Base-by-base conservation (phyloP, 2,888 invertebrate species). In the Esperia sulphurella region DNA sequence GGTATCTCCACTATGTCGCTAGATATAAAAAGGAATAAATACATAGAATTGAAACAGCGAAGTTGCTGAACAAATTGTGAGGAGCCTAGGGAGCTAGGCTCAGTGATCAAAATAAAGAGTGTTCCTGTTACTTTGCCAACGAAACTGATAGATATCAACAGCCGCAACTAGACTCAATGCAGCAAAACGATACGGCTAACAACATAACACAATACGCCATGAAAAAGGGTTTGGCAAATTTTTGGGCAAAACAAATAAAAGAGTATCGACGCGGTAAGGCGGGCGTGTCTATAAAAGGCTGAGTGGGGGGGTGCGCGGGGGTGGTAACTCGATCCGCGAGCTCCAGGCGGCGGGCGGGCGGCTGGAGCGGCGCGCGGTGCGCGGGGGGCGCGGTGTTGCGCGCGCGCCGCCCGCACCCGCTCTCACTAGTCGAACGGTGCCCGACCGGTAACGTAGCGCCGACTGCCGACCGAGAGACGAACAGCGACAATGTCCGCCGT, bases 401-500 rank as follows among this genome's bases (percentile, higher is more conserved):
- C 79, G 75, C 71, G 77, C 80, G 79, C 75, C 70, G 62, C 68
- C 68, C 78, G 83, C 83, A 70, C 82, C 77, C 86, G 84, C 84
- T 81, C 87, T 89, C 88, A 88, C 87, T 88, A 88, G 88, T 88
- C 87, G 88, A 88, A 87, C 88, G 88, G 87, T 87, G 87, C 87
- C 88, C 87, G 88, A 87, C 88, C 88, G 88, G 88, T 87, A 89
- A 88, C 88, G 87, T 88, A 86, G 88, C 88, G 88, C 86, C 88
- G 88, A 88, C 86, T 84, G 85, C 86, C 87, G 84, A 84, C 69
- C 83, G 85, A 87, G 83, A 86, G 80, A 86, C 86, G 86, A 85
- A 79, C 83, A 84, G 86, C 92, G 92, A 93, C 93, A 91, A 93
- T 93, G 91, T 93, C 94, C 86, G 91, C 93, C 89, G 88, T 93